Evolutionary conservation across 35 echinoderm and acorn worm species (phyloP).

Genomic region (Apostichopus californicus): DNA sequence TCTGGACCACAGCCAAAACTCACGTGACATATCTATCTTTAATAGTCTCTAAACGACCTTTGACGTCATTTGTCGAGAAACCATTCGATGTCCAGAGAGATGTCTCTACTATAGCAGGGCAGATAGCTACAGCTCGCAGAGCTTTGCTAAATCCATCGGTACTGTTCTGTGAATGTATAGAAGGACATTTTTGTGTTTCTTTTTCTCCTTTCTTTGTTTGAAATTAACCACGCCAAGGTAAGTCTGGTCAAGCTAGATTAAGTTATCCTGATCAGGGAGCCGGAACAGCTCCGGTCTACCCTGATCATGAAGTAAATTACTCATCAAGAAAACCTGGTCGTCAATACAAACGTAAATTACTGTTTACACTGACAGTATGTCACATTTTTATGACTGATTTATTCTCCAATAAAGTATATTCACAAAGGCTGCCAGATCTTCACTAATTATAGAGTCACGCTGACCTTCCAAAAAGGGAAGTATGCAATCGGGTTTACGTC

Average conservation of each 20-base stretch:
- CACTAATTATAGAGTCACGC: no score
- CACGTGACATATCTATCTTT: constrained; percentile 15
- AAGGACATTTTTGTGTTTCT: not conserved
- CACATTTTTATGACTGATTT: no score
- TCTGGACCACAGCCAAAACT: not conserved
- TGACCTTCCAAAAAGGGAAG: no score
- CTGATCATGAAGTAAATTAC: no score
- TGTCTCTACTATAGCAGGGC: not conserved
- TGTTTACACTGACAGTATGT: no score
- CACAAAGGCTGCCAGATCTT: no score
- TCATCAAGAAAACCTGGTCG: no score
- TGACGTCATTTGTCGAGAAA: not conserved
- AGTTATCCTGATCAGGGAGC: no score
- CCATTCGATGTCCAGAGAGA: not conserved
- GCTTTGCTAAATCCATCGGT: constrained; percentile 25
- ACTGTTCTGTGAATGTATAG: not conserved
- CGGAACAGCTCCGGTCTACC: no score
- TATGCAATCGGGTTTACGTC: no score
- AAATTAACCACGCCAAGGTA: not conserved
- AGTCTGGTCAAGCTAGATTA: not conserved
- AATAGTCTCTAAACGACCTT: not conserved
- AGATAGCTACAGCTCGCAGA: not conserved
- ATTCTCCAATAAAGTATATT: no score
- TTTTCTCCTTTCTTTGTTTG: not conserved
- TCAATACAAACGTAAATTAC: no score